Percentiles rank a stretch among this genome's conserved stretches.
Conservation (phyloP, 2,888 invertebrate genomes). For the Apodemia hepburni region DNA sequence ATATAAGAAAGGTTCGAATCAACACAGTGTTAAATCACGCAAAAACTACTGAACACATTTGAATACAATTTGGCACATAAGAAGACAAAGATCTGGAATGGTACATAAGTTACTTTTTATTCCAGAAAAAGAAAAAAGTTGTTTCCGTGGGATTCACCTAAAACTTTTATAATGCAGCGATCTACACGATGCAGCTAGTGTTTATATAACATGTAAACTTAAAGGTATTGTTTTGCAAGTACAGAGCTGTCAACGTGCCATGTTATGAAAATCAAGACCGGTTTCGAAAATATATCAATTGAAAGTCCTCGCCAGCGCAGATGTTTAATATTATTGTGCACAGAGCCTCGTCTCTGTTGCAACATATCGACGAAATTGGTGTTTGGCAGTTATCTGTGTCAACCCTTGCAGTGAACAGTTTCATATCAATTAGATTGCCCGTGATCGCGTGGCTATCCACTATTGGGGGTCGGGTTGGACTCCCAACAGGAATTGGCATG, state of each 20-base stretch:
- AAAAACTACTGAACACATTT: no score
- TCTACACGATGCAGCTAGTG: background rate
- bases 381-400: background rate
- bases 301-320: conserved; percentile 57
- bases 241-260: background rate
- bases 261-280: conserved; percentile 41
- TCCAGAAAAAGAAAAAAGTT: no score
- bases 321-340: conserved; percentile 72
- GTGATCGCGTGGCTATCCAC: no score
- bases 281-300: conserved; percentile 76
- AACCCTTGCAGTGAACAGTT: background rate
- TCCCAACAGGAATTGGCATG: no score
- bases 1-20: no score
- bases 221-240: conserved; percentile 8
- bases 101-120: no score
- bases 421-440: background rate
- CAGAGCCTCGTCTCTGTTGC: conserved; percentile 47
- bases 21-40: no score
- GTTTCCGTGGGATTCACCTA: no score
- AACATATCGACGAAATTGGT: conserved; percentile 38
- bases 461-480: no score
- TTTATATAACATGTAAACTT: background rate
- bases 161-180: no score
- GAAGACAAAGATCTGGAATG: no score
- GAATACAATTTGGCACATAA: no score